Evolutionary conservation across 2,888 invertebrate genomes (phyloP), one percentile per base, ranked within the genome.

Genomic region (Nysson spinosus): DNA sequence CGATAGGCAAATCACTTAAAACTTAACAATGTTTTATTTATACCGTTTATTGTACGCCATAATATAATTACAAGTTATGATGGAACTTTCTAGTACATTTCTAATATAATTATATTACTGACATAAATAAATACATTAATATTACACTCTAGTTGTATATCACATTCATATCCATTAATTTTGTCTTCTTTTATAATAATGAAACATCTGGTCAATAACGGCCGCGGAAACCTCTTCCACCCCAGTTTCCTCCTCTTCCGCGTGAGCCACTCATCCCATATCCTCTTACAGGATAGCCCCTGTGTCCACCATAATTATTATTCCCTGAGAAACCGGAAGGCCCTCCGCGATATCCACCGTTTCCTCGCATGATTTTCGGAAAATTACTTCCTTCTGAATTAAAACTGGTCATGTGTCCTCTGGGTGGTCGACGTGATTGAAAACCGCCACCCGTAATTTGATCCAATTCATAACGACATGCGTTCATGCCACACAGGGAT

Each of bases 401-500:
- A 37, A 88, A 85, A 16, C 79, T 79, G 4, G 65, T 72, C 0
- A 76, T 69, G 63, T 89, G 88, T 6, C 88, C 89, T 52, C 89
- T 80, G 1, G 89, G 89, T 2, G 89, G 89, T 63, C 91, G 88
- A 28, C 89, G 88, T 0, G 89, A 89, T 4, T 90, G 89, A 0
- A 89, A 87, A 46, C 90, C 86, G 68, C 89, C 89, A 1, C 87
- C 84, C 0, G 90, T 89, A 1, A 90, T 87, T 11, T 87, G 91
- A 12, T 91, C 88, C 71, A 95, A 90, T 52, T 91, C 90, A 81
- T 89, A 91, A 78, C 95, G 93, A 0, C 95, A 95, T 0, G 96
- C 93, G 67, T 93, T 91, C 80, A 94, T 89, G 24, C 91, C 89
- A 81, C 96, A 96, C 0, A 98, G 87, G 14, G 92, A 90, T 78